phyloP scores from a whole-genome alignment of 2,797 vertebrate species.

The Hozukius guyotensis region DNA sequence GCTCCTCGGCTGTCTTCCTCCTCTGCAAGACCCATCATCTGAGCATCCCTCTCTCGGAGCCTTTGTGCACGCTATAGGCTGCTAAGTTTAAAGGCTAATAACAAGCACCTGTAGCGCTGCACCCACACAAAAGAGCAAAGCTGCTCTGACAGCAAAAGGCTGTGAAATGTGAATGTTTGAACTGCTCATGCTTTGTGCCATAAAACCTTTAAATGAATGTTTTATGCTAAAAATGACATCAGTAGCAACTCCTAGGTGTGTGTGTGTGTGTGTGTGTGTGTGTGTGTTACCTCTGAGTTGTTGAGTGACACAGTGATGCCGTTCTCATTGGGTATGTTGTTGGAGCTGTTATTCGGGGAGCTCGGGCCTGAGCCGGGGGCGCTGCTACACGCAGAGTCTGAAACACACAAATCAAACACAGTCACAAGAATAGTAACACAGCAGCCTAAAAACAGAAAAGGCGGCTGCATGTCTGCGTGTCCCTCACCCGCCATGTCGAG shows the following conservation, averaged over 20 bases:
- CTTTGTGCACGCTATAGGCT: conserved; percentile 3
- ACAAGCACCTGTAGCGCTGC: conserved; percentile 24
- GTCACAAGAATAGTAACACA: not conserved
- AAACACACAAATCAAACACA: conserved; percentile 29
- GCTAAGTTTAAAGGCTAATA: conserved; percentile 21
- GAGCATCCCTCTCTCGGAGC: conserved; percentile 25
- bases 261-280: not conserved
- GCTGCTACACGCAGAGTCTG: conserved; percentile 95
- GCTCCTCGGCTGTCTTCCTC: conserved; percentile 35
- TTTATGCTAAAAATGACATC: not conserved
- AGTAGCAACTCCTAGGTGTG: not conserved
- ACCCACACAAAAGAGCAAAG: conserved; percentile 2
- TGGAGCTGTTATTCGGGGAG: conserved; percentile 97
- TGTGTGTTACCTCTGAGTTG: conserved; percentile 84
- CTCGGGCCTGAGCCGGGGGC: conserved; percentile 96
- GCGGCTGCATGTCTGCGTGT: not conserved
- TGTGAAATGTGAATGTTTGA: not conserved
- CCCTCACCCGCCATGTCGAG: conserved; percentile 90
- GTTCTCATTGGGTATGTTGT: conserved; percentile 91
- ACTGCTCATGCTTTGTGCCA: not conserved
- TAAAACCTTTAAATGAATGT: not conserved
- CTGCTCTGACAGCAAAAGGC: not conserved
- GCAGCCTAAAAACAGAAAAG: not conserved
- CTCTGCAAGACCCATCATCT: conserved; percentile 39
- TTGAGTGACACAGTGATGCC: conserved; percentile 86